Percentiles rank a stretch among this genome's conserved stretches.
Evolutionary conservation across 2,888 invertebrate genomes (phyloP).

Genomic region (Sinhomidia bicolor): DNA sequence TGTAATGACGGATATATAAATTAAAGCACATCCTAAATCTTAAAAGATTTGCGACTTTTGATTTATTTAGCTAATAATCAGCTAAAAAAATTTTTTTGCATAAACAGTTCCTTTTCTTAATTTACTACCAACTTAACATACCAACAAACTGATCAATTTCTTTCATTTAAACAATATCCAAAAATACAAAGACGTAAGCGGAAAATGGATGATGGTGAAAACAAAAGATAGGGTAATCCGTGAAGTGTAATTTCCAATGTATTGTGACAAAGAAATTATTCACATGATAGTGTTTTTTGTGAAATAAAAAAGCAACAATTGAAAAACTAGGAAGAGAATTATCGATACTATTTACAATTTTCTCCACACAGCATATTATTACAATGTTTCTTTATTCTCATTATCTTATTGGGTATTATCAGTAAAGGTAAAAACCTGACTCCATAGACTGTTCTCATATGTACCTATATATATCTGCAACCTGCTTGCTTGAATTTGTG

Average conservation of each 20-base stretch:
- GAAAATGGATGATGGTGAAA: neutral
- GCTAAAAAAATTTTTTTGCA: too few species aligned
- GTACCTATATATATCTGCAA: neutral
- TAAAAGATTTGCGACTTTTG: too few species aligned
- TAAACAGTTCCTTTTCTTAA: too few species aligned
- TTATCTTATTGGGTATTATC: too few species aligned
- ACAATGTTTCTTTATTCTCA: neutral
- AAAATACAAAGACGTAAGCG: neutral
- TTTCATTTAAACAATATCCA: too few species aligned
- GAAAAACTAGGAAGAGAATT: neutral
- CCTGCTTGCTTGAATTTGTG: neutral
- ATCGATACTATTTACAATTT: neutral
- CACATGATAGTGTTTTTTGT: neutral
- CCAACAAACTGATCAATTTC: too few species aligned
- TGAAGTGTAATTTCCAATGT: slow-evolving; percentile 9
- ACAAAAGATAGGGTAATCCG: neutral
- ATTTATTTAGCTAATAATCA: too few species aligned
- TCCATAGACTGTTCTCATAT: too few species aligned
- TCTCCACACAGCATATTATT: neutral
- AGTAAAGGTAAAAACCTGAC: too few species aligned
- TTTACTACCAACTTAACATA: too few species aligned
- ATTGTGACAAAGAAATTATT: neutral
- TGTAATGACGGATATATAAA: too few species aligned
- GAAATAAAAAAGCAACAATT: neutral
- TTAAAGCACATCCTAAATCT: too few species aligned